Evolutionary conservation across 1,140 invertebrate genomes (phyloP).

Genomic region (Aleiodes sp.): DNA sequence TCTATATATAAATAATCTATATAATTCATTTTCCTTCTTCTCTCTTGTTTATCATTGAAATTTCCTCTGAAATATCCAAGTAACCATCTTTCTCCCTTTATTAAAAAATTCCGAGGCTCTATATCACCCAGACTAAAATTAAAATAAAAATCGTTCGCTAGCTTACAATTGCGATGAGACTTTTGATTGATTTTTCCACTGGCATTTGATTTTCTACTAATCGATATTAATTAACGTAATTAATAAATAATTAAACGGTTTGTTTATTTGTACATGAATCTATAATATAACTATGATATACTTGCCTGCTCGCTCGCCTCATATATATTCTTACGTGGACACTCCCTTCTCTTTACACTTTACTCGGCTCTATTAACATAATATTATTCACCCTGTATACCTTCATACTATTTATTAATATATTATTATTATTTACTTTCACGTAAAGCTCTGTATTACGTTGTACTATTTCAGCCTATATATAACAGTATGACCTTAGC

Average conservation of each 20-base stretch:
- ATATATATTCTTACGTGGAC: conserved; percentile 30
- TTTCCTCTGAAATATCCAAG: neutral
- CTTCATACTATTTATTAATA: conserved; percentile 7
- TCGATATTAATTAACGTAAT: conserved; percentile 17
- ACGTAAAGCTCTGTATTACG: neutral
- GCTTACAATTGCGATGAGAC: too few species aligned
- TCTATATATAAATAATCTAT: neutral
- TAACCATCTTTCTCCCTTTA: neutral
- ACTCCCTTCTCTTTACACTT: conserved; percentile 33
- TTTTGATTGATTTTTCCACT: too few species aligned
- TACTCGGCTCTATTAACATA: conserved; percentile 16
- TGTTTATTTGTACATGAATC: conserved; percentile 14
- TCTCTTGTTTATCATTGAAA: neutral
- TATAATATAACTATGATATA: conserved; percentile 22
- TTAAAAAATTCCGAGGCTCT: too few species aligned
- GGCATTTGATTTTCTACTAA: neutral
- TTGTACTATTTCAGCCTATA: conserved; percentile 4
- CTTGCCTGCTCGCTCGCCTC: conserved; percentile 32
- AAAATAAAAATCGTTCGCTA: too few species aligned
- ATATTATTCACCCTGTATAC: conserved; percentile 2
- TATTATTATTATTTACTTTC: neutral
- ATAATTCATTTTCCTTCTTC: neutral
- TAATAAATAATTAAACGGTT: neutral
- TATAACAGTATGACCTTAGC: neutral
- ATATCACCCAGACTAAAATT: too few species aligned